Base-by-base conservation (phyloP, 2,888 invertebrate species). In the Alviniconcha strummeri region DNA sequence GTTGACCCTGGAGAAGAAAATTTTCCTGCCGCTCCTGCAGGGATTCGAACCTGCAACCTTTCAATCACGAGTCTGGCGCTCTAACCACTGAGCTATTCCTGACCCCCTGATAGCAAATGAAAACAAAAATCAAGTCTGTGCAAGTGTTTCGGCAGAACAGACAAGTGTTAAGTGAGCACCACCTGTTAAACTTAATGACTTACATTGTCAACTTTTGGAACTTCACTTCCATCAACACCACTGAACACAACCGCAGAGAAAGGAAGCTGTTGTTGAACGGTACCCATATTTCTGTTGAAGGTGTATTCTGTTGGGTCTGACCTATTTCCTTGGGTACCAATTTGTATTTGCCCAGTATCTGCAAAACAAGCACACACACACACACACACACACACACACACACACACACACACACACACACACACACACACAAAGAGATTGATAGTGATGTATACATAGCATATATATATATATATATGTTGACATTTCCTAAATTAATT, bases 311-410 rank as follows among this genome's bases (percentile, higher is more conserved):
- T 78, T n/a, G 69, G 55, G 15, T 74, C 54, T 19, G 76, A 64
- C 5, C 56, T 15, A 36, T 75, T 80, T 36, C 80, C 67, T 54
- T 74, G n/a, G 7, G 72, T 55, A 52, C 85, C 85, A 60, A 85
- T 82, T 19, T 71, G 80, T 19, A 85, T 81, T 57, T 57, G 82
- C 11, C 84, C 83, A 82, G 72, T 55, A 78, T 81, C 85, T 85
- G 75, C 4, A 77, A 71, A 17, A 36, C 13, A 60, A n/a, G 7
- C 9, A 75, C 52, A 75, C 17, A 56, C 17, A 76, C n/a, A 76
- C 56, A 76, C 36, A n/a, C n/a, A 56, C n/a, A 7, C 74, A 74
- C 13, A 74, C 54, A 74, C 54, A 69, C 69, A 69, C 15, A 15
- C 69, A 74, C n/a, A n/a, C 54, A 69, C 17, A 69, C n/a, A 69